Percentiles rank a stretch among this genome's conserved stretches.
phyloP scores from a whole-genome alignment of 1,140 invertebrate genomes.

The Dreissena rostriformis region DNA sequence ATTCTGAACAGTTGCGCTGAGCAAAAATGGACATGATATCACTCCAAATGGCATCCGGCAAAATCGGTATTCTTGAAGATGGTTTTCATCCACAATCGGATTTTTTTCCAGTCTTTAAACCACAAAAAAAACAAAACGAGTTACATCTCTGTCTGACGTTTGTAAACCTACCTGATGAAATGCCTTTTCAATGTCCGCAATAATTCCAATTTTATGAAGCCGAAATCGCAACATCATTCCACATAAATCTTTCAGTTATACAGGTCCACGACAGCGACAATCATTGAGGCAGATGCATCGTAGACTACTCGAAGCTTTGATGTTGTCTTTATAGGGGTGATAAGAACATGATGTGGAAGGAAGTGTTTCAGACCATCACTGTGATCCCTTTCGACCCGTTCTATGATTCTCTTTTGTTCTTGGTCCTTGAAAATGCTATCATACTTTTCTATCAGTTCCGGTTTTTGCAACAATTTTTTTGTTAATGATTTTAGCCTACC shows the following conservation, averaged over 20 bases:
- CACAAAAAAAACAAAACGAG: conserved; percentile 11
- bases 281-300: conserved; percentile 27
- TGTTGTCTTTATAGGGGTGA: conserved; percentile 11
- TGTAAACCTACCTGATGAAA: conserved; percentile 1
- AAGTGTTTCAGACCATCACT: conserved; percentile 12
- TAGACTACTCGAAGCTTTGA: conserved; percentile 25
- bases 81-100: neutral
- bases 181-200: conserved; percentile 21
- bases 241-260: conserved; percentile 17
- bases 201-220: neutral
- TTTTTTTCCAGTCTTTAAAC: neutral
- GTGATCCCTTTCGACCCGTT: neutral
- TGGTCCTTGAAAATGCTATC: neutral
- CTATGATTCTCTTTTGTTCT: too few species aligned
- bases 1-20: neutral
- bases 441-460: neutral
- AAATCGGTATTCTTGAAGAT: conserved; percentile 7
- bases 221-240: conserved; percentile 21
- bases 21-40: conserved; percentile 1
- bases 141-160: conserved; percentile 1
- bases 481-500: conserved; percentile 1
- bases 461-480: neutral
- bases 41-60: neutral
- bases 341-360: conserved; percentile 34
- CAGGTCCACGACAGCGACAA: neutral